Evolutionary conservation across 2,113 vertebrate genomes (phyloP).

Genomic region (Prinia subflava): DNA sequence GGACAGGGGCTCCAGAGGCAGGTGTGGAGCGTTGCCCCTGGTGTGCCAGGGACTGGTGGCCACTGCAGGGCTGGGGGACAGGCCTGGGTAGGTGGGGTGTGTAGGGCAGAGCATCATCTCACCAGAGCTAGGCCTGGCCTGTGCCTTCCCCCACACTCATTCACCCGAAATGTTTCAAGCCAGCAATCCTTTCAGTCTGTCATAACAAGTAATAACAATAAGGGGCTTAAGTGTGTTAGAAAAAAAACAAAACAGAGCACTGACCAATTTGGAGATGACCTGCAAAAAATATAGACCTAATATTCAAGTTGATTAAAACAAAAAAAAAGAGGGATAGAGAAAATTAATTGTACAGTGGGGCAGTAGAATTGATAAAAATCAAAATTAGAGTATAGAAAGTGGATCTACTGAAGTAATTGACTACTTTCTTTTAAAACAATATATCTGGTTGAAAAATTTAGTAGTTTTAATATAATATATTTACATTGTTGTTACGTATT

Average conservation of each 20-base stretch:
- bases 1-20: neutral
- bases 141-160: fast-evolving
- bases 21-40: neutral
- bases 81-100: fast-evolving
- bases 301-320: neutral
- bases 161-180: fast-evolving
- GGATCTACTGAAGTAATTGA: neutral
- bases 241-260: neutral
- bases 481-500: neutral
- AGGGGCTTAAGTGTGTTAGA: neutral
- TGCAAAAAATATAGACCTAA: neutral
- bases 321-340: neutral
- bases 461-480: neutral
- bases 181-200: neutral
- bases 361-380: neutral
- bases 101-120: fast-evolving
- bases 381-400: neutral
- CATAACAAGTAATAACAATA: neutral
- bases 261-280: neutral
- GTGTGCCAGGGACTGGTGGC: neutral
- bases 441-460: neutral
- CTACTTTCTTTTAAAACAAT: neutral
- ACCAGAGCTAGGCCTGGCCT: fast-evolving
- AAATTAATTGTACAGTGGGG: too few relatives aligned
- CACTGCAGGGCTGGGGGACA: neutral